Evolutionary conservation across 2,113 vertebrate species (phyloP), one percentile per base, ranked within the genome.

Genomic region (Parotia lawesii): DNA sequence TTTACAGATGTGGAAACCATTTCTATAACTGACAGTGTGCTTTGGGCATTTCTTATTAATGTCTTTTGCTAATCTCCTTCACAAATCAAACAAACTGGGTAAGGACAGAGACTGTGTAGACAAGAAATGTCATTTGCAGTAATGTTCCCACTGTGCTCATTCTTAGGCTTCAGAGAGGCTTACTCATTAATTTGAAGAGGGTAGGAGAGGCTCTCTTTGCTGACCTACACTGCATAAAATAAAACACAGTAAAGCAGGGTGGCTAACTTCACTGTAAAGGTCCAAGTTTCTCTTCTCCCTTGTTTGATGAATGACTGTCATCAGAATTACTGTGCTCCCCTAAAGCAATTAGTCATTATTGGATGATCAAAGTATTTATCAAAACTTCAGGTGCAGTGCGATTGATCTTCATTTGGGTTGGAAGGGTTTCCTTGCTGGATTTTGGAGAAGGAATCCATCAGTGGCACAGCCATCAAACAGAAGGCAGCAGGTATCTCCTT

Each of bases 341-440:
- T 81, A 69, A 85, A 96, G 77, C 57, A 96, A 95, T 93, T 96
- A 95, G 93, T 96, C 92, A 86, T 87, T 96, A 95, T 75, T 91
- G 94, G 73, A 83, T 67, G 81, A 87, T 78, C 80, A 79, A 90
- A 93, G 94, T 88, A 97, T 96, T 97, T 96, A 97, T 98, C 96
- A 97, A 95, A 96, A 95, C 65, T 92, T 96, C 85, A 83, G 74
- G 79, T 91, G 65, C n/a, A 16, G 79, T 88, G 97, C 56, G 8
- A 96, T 93, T 95, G 90, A 92, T 96, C 96, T 97, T 97, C 93
- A 95, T 96, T 97, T 96, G 61, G 90, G 87, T 94, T 96, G 94
- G 90, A 97, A 96, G 89, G 93, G 91, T 94, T 97, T 97, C 40
- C 83, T 94, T 94, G 85, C 93, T 80, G 56, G 79, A 67, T 80